Evolutionary conservation across 1,140 invertebrate species (phyloP).

Genomic region (Brachionus plicatilis): DNA sequence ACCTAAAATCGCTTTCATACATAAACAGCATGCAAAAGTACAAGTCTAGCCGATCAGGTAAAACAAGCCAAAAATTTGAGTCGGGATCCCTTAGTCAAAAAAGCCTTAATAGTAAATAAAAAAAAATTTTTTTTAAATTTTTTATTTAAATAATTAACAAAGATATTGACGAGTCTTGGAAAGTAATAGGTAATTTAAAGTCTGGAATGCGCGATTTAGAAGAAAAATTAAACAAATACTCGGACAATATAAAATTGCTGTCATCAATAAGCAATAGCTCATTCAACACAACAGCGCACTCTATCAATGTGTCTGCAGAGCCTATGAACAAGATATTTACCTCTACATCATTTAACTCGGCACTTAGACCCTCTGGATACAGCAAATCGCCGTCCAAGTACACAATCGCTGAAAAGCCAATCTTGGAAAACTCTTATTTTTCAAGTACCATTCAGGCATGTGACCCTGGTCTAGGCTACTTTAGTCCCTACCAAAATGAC

Average conservation of each 20-base stretch:
- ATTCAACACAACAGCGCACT: background rate
- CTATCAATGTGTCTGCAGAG: background rate
- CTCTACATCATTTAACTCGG: slow-evolving; percentile 1
- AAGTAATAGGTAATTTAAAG: slow-evolving; percentile 7
- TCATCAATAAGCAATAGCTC: background rate
- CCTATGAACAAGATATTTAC: slow-evolving; percentile 3
- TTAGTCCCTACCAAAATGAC: background rate
- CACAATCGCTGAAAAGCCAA: background rate
- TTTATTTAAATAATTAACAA: background rate
- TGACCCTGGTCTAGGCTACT: background rate
- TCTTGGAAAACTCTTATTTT: background rate
- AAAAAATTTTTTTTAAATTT: background rate
- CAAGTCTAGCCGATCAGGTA: background rate
- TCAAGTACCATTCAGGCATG: background rate
- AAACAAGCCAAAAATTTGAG: background rate
- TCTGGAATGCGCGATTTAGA: slow-evolving; percentile 20
- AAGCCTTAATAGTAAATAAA: background rate
- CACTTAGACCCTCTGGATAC: background rate
- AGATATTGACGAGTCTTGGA: slow-evolving; percentile 26
- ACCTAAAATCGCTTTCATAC: background rate
- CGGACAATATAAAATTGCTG: background rate
- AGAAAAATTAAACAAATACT: slow-evolving; percentile 6
- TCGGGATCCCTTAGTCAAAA: background rate
- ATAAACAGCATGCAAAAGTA: background rate
- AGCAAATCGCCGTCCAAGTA: background rate